phyloP scores from a whole-genome alignment of 1,140 invertebrate species.

The Delia radicum region DNA sequence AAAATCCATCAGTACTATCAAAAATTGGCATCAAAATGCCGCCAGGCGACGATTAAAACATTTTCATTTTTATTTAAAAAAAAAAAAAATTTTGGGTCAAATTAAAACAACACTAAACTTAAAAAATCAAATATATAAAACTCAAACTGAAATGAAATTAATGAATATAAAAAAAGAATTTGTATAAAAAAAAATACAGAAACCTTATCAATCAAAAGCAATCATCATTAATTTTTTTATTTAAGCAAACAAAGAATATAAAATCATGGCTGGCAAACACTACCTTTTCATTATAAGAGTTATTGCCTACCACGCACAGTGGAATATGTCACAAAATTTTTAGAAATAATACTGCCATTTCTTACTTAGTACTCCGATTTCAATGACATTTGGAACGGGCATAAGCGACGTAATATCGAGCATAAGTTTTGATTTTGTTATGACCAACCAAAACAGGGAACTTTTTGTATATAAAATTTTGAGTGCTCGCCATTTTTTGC shows the following conservation, averaged over 20 bases:
- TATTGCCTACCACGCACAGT: no score
- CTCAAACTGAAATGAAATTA: neutral
- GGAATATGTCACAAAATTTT: no score
- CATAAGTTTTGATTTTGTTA: no score
- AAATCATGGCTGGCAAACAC: no score
- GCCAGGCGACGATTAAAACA: constrained; percentile 20
- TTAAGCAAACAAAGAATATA: neutral
- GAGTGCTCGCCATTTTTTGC: no score
- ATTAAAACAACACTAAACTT: neutral
- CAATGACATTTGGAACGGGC: no score
- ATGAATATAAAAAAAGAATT: neutral
- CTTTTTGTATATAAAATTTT: no score
- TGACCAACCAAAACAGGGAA: no score
- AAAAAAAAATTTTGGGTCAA: constrained; percentile 8
- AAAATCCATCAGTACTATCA: constrained; percentile 26
- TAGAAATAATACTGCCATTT: no score
- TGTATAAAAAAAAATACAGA: neutral
- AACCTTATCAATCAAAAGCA: constrained; percentile 17
- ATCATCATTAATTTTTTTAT: constrained; percentile 9
- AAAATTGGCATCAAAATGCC: constrained; percentile 24
- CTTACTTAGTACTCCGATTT: no score
- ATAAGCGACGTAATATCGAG: no score
- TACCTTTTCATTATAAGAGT: no score
- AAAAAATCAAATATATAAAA: neutral
- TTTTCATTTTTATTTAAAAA: constrained; percentile 25